Base-by-base conservation (phyloP, 2,888 invertebrate species). In the Phyllotreta cruciferae region DNA sequence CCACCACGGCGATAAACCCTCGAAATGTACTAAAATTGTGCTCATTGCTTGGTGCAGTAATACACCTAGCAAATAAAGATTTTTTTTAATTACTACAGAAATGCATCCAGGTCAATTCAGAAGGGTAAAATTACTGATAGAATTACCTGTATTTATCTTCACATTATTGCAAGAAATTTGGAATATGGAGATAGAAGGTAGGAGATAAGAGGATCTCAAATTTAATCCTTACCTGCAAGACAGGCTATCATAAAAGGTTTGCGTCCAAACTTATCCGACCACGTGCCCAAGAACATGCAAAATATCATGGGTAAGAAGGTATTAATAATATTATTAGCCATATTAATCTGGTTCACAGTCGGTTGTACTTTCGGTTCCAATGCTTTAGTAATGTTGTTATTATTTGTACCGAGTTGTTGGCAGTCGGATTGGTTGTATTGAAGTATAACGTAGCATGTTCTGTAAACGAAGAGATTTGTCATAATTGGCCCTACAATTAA, bases 231-330 rank as follows among this genome's bases (percentile, higher is more conserved):
- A 47, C 47, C 47, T 47, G 8, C 14, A 5, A 3, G 11, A 14
- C 47, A 14, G 9, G n/a, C 14, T 47, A 47, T 2, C 37, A 92
- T 75, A 56, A 91, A 81, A 7, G 91, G 90, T 74, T 89, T 88
- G 47, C 92, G 83, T 11, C 93, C 92, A 80, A 90, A 85, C 66
- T 85, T 87, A 75, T 93, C 92, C 53, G 91, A 91, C 92, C 92
- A 93, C 0, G 91, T 89, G 4, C 92, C 93, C 67, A 92, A 77
- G 75, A 92, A 91, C 52, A 92, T 81, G 53, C 89, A 87, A 6
- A 89, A 78, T 47, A 90, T 73, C 0, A 90, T 88, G 1, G 92
- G 90, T 54, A 88, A 82, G 47, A 90, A 80, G 37, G 87, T 86
- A 71, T 89, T 88, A 39, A 91, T 78, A 0, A 91, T 76, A 2